Evolutionary conservation across 2,888 invertebrate genomes (phyloP).

Genomic region (Holacanthella duospinosa): DNA sequence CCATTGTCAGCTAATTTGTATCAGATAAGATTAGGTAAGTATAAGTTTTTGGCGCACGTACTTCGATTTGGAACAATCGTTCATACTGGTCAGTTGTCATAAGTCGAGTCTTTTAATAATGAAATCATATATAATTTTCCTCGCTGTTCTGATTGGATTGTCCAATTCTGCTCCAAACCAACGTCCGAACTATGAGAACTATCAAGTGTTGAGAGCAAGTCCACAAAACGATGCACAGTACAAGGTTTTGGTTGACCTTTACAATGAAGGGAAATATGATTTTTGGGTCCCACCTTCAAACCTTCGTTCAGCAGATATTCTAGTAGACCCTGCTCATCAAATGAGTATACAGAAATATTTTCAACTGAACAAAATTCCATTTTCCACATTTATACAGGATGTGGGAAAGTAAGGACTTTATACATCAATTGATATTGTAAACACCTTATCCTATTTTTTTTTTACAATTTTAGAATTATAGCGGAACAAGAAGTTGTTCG

Average conservation of each 20-base stretch:
- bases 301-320: constrained; percentile 24
- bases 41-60: too few species aligned
- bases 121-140: too few species aligned
- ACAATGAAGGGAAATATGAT: constrained; percentile 27
- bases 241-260: constrained; percentile 18
- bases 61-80: too few species aligned
- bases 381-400: constrained; percentile 23
- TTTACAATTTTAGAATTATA: background rate
- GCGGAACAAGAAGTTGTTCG: background rate
- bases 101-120: too few species aligned
- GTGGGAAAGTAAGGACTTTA: constrained; percentile 22
- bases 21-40: too few species aligned
- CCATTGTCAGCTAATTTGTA: too few species aligned
- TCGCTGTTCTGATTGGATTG: too few species aligned
- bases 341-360: constrained; percentile 16
- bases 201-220: background rate
- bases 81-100: too few species aligned
- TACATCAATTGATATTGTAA: background rate
- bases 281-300: constrained; percentile 32
- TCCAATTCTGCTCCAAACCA: too few species aligned
- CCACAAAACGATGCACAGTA: constrained; percentile 10
- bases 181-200: too few species aligned
- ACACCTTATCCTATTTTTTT: too few species aligned
- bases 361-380: constrained; percentile 13
- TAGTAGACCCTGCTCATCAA: constrained; percentile 21